Evolutionary conservation across 2,113 vertebrate genomes (phyloP), one percentile per base, ranked within the genome.

Genomic region (Nothocercus nigrocapillus): DNA sequence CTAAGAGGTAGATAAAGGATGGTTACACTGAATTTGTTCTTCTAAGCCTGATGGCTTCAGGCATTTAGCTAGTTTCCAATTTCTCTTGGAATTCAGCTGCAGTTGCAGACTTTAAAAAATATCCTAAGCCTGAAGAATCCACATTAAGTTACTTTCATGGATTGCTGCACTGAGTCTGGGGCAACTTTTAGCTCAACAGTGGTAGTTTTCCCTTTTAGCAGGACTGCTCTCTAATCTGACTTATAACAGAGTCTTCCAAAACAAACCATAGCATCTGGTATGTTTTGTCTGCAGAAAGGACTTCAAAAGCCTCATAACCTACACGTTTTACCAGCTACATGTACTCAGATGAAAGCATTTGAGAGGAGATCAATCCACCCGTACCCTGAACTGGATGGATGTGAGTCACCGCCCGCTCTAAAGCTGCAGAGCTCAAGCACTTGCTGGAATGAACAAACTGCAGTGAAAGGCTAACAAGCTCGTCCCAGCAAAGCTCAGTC

Each of bases 241-340:
- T 87, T 61, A 6, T 30, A 78, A 42, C 49, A 83, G 64, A 42
- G 89, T 49, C 44, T 89, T 84, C 32, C 64, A 59, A 6, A 53
- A 64, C 56, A 75, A 83, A 68, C 56, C 64, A 61, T 38, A 44
- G 56, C 1, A 4, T 19, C 42, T 93, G 59, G 21, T 38, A 77
- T 2, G 20, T 83, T 94, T 72, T 85, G 49, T n/a, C 34, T 72
- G 28, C 45, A 95, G 62, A 21, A 91, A 95, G 94, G 67, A 88
- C 61, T 75, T 90, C 61, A 68, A 25, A 77, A 90, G 42, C 36
- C 42, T 77, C 68, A 75, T 13, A 61, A 94, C 79, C 22, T 11
- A 64, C 42, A 72, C 4, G 32, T 40, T 77, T 69, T 88, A 40
- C 56, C 30, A 22, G 54, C 59, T 74, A 81, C 42, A 78, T 51